phyloP scores from a whole-genome alignment of 2,888 invertebrate genomes.

The Myopa testacea region DNA sequence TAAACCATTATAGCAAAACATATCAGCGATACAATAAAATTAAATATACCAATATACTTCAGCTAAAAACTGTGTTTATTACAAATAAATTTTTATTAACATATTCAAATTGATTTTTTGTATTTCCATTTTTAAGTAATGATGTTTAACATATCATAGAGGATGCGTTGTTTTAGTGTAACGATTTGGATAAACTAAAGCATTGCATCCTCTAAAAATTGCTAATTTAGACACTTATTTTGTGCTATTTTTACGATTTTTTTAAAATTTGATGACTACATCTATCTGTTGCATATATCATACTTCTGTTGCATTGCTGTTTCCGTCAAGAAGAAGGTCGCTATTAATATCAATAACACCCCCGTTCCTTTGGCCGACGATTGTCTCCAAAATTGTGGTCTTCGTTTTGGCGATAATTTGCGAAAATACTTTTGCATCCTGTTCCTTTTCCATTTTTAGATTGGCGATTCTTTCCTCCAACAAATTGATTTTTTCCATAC shows the following conservation, averaged over 20 bases:
- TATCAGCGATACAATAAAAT: too few relatives aligned
- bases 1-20: too few relatives aligned
- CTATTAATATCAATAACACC: background rate
- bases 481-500: constrained; percentile 62
- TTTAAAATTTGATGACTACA: background rate
- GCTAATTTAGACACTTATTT: constrained; percentile 2
- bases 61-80: too few relatives aligned
- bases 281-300: background rate
- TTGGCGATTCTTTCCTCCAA: constrained; percentile 62
- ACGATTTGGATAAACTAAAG: background rate
- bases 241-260: background rate
- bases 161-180: background rate
- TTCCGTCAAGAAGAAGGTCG: background rate
- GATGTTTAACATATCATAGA: background rate
- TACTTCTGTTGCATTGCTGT: background rate
- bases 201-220: background rate
- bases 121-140: background rate
- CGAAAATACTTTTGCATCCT: constrained; percentile 62
- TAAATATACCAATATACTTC: too few relatives aligned
- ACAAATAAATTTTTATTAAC: background rate
- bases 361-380: constrained; percentile 47
- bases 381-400: constrained; percentile 60
- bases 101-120: constrained; percentile 5
- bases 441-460: constrained; percentile 59
- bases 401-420: constrained; percentile 63